Base-by-base conservation (phyloP, 2,113 vertebrate genomes). In the Alligator mississippiensis region DNA sequence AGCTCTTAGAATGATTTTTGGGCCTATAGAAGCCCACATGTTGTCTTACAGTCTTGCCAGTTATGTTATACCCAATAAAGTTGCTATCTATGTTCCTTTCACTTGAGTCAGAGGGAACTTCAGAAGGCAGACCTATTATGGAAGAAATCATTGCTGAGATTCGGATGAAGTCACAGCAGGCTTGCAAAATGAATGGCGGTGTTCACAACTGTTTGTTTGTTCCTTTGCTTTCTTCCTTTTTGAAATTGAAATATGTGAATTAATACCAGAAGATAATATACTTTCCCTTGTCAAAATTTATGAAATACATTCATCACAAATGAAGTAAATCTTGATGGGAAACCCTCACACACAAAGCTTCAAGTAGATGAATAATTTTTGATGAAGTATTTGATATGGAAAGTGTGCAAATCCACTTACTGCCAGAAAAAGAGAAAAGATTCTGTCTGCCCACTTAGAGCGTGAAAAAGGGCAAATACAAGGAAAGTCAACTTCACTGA, bases 231-330 rank as follows among this genome's bases (percentile, higher is more conserved):
- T 59, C 5, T 54, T 6, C 66, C 64, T 76, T 93, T 87, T 90
- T 92, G 88, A 95, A 95, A 97, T 77, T 2, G 4, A 77, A 76
- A 90, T 72, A 24, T 38, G 63, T 94, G 61, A 58, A 62, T 87
- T 93, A 93, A 74, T 74, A 95, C 87, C 83, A 93, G 93, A 93
- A 95, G 85, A 94, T 84, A 93, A 93, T 91, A 80, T 91, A 30
- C 34, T 95, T 92, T 82, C 30, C 74, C 58, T 92, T 94, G 74
- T 97, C 96, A 82, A 95, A 93, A 86, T 95, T 97, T 88, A 87
- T 85, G 84, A 92, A 62, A 93, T 94, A 92, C 82, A 59, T 90
- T 94, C 93, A 90, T 92, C 96, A 92, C 25, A 89, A 95, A 95
- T 68, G 82, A 85, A 93, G 70, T 47, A 92, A 84, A 81, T 62